Conservation (phyloP, 1,140 invertebrate genomes). For the Myzus persicae region DNA sequence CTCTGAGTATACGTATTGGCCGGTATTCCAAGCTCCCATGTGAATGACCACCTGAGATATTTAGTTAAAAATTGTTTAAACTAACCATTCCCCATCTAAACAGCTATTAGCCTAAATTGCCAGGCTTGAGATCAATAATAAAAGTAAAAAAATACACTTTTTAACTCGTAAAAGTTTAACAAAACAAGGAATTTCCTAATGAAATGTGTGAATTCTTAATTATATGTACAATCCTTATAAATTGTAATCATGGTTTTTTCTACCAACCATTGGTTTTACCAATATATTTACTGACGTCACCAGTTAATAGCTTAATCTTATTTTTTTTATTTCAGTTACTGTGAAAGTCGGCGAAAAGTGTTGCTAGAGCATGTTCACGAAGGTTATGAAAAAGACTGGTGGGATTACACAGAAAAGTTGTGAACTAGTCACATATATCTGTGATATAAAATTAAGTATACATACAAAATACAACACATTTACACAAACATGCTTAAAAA, state of each 20-base stretch:
- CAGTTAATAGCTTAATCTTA: slow-evolving; percentile 30
- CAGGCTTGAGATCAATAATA: too few species aligned
- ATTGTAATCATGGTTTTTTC: background rate
- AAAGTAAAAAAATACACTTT: too few species aligned
- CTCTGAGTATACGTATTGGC: too few species aligned
- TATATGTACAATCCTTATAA: background rate
- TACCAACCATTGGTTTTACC: background rate
- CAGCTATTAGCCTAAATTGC: too few species aligned
- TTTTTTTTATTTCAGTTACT: slow-evolving; percentile 79
- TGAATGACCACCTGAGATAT: too few species aligned
- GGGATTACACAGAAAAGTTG: slow-evolving; percentile 88
- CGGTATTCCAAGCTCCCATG: too few species aligned
- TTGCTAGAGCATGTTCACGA: slow-evolving; percentile 96
- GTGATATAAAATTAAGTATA: slow-evolving; percentile 57
- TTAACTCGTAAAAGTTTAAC: too few species aligned
- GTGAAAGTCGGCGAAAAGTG: slow-evolving; percentile 93
- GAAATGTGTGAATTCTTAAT: background rate
- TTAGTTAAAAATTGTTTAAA: too few species aligned
- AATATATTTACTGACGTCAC: background rate
- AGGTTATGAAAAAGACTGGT: slow-evolving; percentile 98
- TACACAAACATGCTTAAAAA: slow-evolving; percentile 40
- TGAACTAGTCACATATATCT: slow-evolving; percentile 57
- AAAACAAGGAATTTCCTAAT: too few species aligned
- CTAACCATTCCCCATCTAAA: too few species aligned
- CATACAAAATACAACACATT: slow-evolving; percentile 41